Base-by-base conservation (phyloP, 1,140 invertebrate species). In the Matsumurasca onukii region DNA sequence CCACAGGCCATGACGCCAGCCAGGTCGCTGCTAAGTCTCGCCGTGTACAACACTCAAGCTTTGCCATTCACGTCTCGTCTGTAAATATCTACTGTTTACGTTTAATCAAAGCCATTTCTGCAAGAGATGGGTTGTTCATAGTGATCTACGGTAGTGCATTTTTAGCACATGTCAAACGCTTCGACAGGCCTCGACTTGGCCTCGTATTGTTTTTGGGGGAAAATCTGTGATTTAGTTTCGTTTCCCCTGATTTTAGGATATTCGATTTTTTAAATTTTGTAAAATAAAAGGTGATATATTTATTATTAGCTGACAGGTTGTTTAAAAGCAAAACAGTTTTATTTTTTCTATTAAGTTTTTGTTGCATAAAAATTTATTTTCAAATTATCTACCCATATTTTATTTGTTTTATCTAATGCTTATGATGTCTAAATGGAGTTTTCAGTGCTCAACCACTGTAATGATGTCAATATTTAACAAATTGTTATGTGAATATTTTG, bases 1-100 rank as follows among this genome's bases (percentile, higher is more conserved):
- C 82, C 87, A 89, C 84, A 88, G 86, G 85, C 86, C 87, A 88
- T 89, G 87, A 88, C 86, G 86, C 85, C 87, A 86, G 84, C 84
- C 86, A 86, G 84, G 86, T 3, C 22, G 65, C 31, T 29, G 15
- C 22, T 24, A 15, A 27, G 2, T 2, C 25, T 17, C 45, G 62
- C 64, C 64, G 24, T 55, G 49, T 57, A 55, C 49, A 52, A 30
- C 31, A 31, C 49, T 45, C 63, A n/a, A n/a, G n/a, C n/a, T n/a
- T n/a, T n/a, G n/a, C n/a, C n/a, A n/a, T n/a, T n/a, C n/a, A n/a
- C n/a, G n/a, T n/a, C n/a, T 69, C 39, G 31, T 29, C 57, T 57
- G 45, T 51, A 48, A 25, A 70, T 48, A 66, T 66, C 27, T 29
- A 66, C n/a, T 22, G 39, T 45, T n/a, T 59, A 48, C 30, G 49